These are phyloP conservation scores for Ypsolopha sequella DNA, from an alignment of 2,888 invertebrate genomes.

Conservation along the genomic window DNA sequence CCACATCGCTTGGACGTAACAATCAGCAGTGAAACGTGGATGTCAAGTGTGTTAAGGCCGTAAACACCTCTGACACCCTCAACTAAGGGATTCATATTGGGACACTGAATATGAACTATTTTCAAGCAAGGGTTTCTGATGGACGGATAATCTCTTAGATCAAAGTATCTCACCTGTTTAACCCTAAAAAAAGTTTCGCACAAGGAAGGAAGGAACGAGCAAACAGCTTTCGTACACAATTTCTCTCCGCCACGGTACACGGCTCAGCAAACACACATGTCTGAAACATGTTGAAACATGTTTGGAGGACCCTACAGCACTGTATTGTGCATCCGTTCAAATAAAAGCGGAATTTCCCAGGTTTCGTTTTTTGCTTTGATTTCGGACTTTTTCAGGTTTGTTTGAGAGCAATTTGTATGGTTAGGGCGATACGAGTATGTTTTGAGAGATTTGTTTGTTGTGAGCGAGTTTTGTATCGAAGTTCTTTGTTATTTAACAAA, in stretches of 20 bases:
- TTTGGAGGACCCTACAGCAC: constrained; percentile 4
- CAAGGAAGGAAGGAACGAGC: not conserved
- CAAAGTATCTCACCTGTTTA: not conserved
- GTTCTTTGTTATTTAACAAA: too few species aligned
- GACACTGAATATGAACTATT: too few species aligned
- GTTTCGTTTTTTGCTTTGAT: constrained; percentile 5
- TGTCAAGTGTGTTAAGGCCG: too few species aligned
- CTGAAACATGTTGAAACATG: constrained; percentile 3
- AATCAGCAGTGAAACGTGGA: too few species aligned
- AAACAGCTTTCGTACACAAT: constrained; percentile 3
- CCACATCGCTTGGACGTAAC: too few species aligned
- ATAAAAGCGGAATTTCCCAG: constrained; percentile 5
- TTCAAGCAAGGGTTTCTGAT: too few species aligned
- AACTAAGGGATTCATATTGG: too few species aligned
- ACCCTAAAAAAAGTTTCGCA: not conserved
- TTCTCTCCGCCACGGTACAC: not conserved
- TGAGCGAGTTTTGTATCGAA: not conserved
- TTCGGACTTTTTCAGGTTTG: constrained; percentile 1
- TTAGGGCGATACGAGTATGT: not conserved
- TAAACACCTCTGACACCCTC: too few species aligned
- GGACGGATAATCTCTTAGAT: too few species aligned
- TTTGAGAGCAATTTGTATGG: not conserved
- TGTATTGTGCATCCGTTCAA: constrained; percentile 5
- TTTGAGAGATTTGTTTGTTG: not conserved
- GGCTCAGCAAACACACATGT: constrained; percentile 1